Evolutionary conservation across 1,140 invertebrate species (phyloP), one percentile per base, ranked within the genome.

Genomic region (Drosophila hydei): DNA sequence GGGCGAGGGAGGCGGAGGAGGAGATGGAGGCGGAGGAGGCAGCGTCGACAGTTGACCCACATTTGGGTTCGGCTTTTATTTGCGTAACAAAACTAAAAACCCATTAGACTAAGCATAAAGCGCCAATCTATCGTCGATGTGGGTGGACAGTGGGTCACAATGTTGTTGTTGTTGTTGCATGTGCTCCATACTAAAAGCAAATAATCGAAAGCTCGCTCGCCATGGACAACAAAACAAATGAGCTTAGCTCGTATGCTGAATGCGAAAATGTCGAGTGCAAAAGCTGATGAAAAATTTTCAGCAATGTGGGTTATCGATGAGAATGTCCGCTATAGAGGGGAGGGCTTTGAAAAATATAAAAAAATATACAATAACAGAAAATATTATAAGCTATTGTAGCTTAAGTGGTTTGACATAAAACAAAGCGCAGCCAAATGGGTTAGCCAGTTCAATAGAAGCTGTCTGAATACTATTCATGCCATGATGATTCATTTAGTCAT

Each of bases 71-170:
- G 47, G 65, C 78, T 77, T 87, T 85, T 87, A 85, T 85, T 85
- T 74, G 74, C 74, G 61, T 81, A 85, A 85, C 81, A 85, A 81
- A 85, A 87, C 83, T 88, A 85, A 87, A 72, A 69, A 81, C 55
- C 81, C 83, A 85, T 85, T 88, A 81, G 74, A 50, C 50, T 54
- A 62, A 59, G 61, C 80, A 85, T 80, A 84, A 80, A 76, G 79
- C 76, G 30, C 52, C 79, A 71, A 70, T 62, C 73, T 68, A 38
- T 56, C 69, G 45, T 36, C 38, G 40, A 61, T 72, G 51, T 71
- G 68, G 72, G 65, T 19, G 40, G 50, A 38, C 30, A 23, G 51
- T 14, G 25, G 50, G 38, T 42, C 38, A 42, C 16, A 14, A n/a
- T 27, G 27, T 9, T 18, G n/a, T 9, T 56, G 38, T 38, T 69